Evolutionary conservation across 2,888 invertebrate species (phyloP).

Genomic region (Tryphoninae sp.): DNA sequence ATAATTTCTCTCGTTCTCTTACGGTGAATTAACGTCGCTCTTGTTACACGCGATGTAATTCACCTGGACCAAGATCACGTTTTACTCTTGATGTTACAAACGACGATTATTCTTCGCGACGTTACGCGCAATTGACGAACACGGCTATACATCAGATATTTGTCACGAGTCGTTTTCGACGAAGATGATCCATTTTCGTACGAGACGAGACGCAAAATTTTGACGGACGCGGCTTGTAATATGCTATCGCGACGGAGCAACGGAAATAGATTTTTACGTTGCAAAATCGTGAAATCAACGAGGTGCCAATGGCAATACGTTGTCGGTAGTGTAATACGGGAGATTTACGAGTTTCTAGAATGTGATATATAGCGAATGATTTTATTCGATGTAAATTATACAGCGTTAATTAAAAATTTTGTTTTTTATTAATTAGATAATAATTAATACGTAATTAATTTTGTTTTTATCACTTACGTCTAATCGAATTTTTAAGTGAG

Average conservation of each 20-base stretch:
- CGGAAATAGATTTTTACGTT: not conserved
- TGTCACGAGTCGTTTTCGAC: not conserved
- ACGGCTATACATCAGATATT: not conserved
- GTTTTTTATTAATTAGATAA: no score
- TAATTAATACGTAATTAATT: not conserved
- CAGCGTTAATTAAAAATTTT: no score
- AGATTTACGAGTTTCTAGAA: no score
- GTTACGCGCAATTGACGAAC: not conserved
- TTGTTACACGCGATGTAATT: slow-evolving; percentile 52
- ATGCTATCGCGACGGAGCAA: not conserved
- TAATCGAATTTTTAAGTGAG: not conserved
- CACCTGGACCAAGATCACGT: slow-evolving; percentile 44
- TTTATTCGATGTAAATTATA: not conserved
- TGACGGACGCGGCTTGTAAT: not conserved
- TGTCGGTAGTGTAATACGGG: not conserved
- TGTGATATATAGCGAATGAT: not conserved
- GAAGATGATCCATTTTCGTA: not conserved
- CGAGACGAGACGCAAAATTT: not conserved
- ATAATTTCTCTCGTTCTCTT: not conserved
- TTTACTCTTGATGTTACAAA: slow-evolving; percentile 30
- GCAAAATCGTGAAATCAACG: not conserved
- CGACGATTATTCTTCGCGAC: not conserved
- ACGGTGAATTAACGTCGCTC: slow-evolving; percentile 26
- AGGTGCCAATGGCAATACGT: not conserved
- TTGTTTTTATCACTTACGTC: not conserved